A percentile compares a stretch with the other conserved stretches of the same genome.
Conservation (phyloP, 2,113 vertebrate genomes). For the Felis catus region F.catus_Fca126_mat1.0 CM031412.1:224861501-224862000, state of each 20-base stretch:
- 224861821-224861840: not conserved
- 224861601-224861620: not conserved
- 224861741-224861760: not conserved
- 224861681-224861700: not conserved
- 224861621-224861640: not conserved
- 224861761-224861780: not conserved
- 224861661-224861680: not conserved
- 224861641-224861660: not conserved
- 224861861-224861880: not conserved
- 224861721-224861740: not conserved
- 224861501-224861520: not conserved
- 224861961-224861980: not conserved
- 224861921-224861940: not conserved
- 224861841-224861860: not conserved
- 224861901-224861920: too few relatives aligned
- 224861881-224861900: not conserved
- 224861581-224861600: not conserved
- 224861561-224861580: accelerated
- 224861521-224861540: not conserved
- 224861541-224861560: not conserved
- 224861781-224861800: not conserved
- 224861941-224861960: accelerated
- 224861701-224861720: not conserved
- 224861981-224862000: not conserved
- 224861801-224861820: not conserved